phyloP scores from a whole-genome alignment of 2,888 invertebrate species.

The Phyllotreta striolata region DNA sequence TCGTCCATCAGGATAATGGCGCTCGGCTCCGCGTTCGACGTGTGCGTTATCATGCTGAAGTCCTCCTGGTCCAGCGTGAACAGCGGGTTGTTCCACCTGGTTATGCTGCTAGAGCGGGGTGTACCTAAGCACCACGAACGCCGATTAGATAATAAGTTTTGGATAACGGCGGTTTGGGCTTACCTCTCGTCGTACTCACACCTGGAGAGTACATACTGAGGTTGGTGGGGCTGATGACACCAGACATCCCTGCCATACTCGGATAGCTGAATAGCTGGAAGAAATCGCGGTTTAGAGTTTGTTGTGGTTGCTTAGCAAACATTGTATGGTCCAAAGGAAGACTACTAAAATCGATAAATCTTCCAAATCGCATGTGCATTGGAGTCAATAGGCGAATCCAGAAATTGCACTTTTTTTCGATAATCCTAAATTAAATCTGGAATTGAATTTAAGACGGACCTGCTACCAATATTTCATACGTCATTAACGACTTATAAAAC shows the following conservation, averaged over 20 bases:
- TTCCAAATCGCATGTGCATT: not conserved
- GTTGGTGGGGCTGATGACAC: slow-evolving; percentile 88
- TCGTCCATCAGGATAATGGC: slow-evolving; percentile 82
- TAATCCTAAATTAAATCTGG: no score
- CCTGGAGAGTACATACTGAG: slow-evolving; percentile 83
- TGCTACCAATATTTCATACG: no score
- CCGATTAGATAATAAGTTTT: slow-evolving; percentile 1
- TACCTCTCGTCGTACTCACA: slow-evolving; percentile 73
- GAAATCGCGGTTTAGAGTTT: slow-evolving; percentile 14
- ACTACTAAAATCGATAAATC: slow-evolving; percentile 13
- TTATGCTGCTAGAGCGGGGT: slow-evolving; percentile 66
- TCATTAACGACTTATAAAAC: no score
- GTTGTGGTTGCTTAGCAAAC: not conserved
- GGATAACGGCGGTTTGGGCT: slow-evolving; percentile 11
- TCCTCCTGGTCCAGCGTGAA: slow-evolving; percentile 91
- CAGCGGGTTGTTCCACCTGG: slow-evolving; percentile 85
- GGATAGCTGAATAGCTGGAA: slow-evolving; percentile 92
- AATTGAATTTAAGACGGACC: no score
- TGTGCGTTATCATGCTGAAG: slow-evolving; percentile 90
- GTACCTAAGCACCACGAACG: slow-evolving; percentile 55
- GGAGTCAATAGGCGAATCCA: no score
- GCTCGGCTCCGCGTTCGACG: slow-evolving; percentile 69
- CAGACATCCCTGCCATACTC: slow-evolving; percentile 84
- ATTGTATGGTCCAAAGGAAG: slow-evolving; percentile 38
- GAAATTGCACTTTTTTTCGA: no score